phyloP scores from a whole-genome alignment of 2,888 invertebrate species.

The Anarsia innoxiella region DNA sequence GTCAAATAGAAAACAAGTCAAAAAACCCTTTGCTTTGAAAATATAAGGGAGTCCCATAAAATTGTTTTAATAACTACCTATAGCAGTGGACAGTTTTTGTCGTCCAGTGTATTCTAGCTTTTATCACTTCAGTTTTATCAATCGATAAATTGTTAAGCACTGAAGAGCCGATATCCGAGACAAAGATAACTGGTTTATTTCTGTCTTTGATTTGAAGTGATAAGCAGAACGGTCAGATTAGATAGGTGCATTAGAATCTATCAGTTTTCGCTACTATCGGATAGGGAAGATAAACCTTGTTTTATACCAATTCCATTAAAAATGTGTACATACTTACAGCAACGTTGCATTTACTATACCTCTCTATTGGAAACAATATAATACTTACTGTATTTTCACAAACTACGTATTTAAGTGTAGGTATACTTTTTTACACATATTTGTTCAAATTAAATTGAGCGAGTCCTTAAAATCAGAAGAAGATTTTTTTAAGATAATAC shows the following conservation, averaged over 20 bases:
- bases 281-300: not conserved
- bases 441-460: too few species aligned
- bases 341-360: not conserved
- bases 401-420: too few species aligned
- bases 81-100: not conserved
- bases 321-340: not conserved
- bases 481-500: too few species aligned
- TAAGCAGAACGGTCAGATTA: slow-evolving; percentile 19
- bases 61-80: too few species aligned
- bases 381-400: too few species aligned
- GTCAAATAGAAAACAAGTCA: too few species aligned
- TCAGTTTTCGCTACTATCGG: slow-evolving; percentile 14
- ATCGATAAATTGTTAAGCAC: slow-evolving; percentile 13
- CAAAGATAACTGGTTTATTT: slow-evolving; percentile 27
- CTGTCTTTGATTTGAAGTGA: slow-evolving; percentile 30
- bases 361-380: too few species aligned
- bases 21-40: too few species aligned
- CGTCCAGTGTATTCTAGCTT: slow-evolving; percentile 2
- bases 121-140: too few species aligned
- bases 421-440: too few species aligned
- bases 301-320: not conserved
- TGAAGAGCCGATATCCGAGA: slow-evolving; percentile 16
- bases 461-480: too few species aligned
- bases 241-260: slow-evolving; percentile 15
- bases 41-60: too few species aligned